These are phyloP conservation scores for Sialia sialis DNA, from an alignment of 2,113 vertebrate species.

Conservation along the genomic window DNA sequence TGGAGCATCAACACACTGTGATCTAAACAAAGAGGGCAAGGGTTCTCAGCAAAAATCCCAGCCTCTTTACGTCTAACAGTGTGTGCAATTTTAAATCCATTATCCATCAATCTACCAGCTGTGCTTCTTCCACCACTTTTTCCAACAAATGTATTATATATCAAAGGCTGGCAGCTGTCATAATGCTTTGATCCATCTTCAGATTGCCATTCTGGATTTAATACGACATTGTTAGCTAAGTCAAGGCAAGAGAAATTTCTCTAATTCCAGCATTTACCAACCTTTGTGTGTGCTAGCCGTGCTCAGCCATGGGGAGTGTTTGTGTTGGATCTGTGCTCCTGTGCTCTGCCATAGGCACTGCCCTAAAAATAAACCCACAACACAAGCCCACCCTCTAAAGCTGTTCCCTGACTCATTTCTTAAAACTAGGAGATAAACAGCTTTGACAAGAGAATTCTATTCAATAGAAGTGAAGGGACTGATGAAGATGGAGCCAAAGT, in stretches of 20 bases:
- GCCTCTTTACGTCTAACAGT: neutral
- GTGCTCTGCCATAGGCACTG: neutral
- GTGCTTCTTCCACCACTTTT: neutral
- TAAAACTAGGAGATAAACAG: neutral
- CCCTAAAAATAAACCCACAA: neutral
- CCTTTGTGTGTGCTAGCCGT: neutral
- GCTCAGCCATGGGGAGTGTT: neutral
- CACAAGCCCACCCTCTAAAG: neutral
- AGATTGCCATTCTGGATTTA: neutral
- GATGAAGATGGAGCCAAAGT: neutral
- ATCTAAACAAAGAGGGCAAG: neutral
- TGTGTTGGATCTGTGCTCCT: neutral
- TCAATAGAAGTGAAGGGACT: neutral
- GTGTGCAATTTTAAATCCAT: constrained; percentile 39
- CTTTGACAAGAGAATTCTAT: neutral
- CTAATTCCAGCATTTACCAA: neutral
- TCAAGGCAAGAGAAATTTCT: neutral
- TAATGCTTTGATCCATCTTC: constrained; percentile 31
- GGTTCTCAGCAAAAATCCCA: neutral
- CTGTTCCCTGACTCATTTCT: neutral
- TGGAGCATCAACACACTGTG: neutral
- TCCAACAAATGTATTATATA: neutral
- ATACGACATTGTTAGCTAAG: neutral
- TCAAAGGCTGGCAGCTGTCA: constrained; percentile 32
- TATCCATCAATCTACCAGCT: neutral